Percentiles rank a stretch among this genome's conserved stretches.
Evolutionary conservation across 1,140 invertebrate species (phyloP).

Genomic region (Sycophila sp.): DNA sequence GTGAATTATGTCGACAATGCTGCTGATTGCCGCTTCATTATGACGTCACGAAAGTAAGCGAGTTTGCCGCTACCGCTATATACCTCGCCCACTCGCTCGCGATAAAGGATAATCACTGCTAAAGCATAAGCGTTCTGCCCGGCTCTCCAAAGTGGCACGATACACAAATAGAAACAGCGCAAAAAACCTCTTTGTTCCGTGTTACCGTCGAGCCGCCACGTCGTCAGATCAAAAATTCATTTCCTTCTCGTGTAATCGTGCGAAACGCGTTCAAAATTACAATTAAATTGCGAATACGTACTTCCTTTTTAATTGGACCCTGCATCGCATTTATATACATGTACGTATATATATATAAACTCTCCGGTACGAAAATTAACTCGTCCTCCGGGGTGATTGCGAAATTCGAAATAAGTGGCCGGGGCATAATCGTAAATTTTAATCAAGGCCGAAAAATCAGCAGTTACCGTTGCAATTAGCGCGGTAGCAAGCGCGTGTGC

Average conservation of each 20-base stretch:
- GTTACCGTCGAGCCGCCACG: neutral
- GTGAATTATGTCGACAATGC: conserved; percentile 66
- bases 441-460: conserved; percentile 36
- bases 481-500: neutral
- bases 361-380: neutral
- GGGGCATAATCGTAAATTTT: conserved; percentile 42
- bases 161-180: conserved; percentile 26
- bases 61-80: conserved; percentile 52
- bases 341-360: neutral
- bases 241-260: neutral
- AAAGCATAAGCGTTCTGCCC: conserved; percentile 27
- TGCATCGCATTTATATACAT: too few species aligned
- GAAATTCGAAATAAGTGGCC: neutral
- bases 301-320: neutral
- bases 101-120: conserved; percentile 56
- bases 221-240: too few species aligned
- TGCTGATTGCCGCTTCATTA: conserved; percentile 65
- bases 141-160: conserved; percentile 21
- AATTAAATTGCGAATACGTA: neutral
- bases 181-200: neutral
- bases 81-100: conserved; percentile 48
- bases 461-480: conserved; percentile 6
- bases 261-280: neutral
- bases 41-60: conserved; percentile 63
- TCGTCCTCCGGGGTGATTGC: neutral